These are phyloP conservation scores for Hirundo rustica DNA, from an alignment of 2,797 vertebrate genomes.

Conservation along the genomic window DNA sequence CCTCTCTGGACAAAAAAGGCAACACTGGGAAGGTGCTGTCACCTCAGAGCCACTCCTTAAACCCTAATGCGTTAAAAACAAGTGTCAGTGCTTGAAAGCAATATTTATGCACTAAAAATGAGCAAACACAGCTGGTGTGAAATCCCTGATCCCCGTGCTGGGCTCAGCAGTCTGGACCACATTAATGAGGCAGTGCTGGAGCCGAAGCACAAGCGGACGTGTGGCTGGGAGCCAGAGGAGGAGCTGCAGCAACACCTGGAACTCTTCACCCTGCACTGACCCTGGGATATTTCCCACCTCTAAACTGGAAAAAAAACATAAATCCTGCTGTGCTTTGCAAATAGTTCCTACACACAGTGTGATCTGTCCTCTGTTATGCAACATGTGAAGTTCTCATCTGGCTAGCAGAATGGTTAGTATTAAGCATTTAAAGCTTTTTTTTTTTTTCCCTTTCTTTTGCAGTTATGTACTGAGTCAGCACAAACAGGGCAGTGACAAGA, in stretches of 20 bases:
- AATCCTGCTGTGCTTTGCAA: background rate
- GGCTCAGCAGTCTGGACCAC: background rate
- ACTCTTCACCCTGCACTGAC: background rate
- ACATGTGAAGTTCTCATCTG: background rate
- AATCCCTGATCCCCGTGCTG: background rate
- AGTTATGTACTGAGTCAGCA: constrained; percentile 26
- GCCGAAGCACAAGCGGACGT: rapidly evolving
- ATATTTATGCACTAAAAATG: background rate
- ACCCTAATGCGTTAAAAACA: background rate
- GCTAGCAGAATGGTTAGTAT: background rate
- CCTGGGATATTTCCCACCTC: background rate
- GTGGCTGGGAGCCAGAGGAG: constrained; percentile 12
- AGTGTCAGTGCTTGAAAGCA: background rate
- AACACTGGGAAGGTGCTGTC: background rate
- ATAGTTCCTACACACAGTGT: background rate
- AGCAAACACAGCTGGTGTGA: background rate
- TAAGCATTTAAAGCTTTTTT: background rate
- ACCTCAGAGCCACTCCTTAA: background rate
- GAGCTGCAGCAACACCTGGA: background rate
- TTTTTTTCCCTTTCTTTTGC: background rate
- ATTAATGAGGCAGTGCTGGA: background rate
- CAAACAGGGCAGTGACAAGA: background rate
- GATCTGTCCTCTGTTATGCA: background rate
- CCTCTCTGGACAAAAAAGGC: background rate
- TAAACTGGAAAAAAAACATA: background rate